Conservation (phyloP, 2,888 invertebrate species). For the Therioaphis trifolii region DNA sequence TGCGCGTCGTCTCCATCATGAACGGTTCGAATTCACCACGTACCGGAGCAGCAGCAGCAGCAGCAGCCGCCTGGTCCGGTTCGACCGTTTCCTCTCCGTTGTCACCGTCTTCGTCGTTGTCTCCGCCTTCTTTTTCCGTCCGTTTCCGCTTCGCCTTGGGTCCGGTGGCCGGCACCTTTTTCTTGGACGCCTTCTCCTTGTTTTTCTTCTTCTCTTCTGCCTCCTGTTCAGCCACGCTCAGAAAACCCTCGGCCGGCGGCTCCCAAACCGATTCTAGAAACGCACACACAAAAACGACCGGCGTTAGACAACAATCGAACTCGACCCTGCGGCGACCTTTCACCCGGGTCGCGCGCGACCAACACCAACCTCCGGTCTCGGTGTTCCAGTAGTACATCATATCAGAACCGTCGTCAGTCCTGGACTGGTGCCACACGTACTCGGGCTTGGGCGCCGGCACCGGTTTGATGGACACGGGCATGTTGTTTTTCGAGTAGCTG, state of each 20-base stretch:
- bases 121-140: background rate
- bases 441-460: slow-evolving; percentile 31
- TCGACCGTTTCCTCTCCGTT: slow-evolving; percentile 36
- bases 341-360: no score
- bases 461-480: slow-evolving; percentile 57
- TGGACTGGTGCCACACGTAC: slow-evolving; percentile 82
- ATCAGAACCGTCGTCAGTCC: slow-evolving; percentile 76
- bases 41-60: background rate
- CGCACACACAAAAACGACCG: no score
- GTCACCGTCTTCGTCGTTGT: slow-evolving; percentile 68
- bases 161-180: slow-evolving; percentile 69
- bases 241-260: slow-evolving; percentile 78
- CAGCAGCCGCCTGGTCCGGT: slow-evolving; percentile 65
- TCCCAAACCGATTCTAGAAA: slow-evolving; percentile 80
- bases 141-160: slow-evolving; percentile 70
- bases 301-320: no score
- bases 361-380: slow-evolving; percentile 78
- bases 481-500: slow-evolving; percentile 65
- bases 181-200: slow-evolving; percentile 73
- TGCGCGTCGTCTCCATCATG: slow-evolving; percentile 53
- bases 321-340: no score
- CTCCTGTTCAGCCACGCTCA: slow-evolving; percentile 69
- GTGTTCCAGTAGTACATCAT: slow-evolving; percentile 88
- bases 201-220: slow-evolving; percentile 73
- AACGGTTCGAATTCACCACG: slow-evolving; percentile 57